A percentile compares a stretch with the other conserved stretches of the same genome.
These are phyloP conservation scores for Darevskia nairensis DNA, from an alignment of 2,797 vertebrate species.

Conservation along the genomic window DNA sequence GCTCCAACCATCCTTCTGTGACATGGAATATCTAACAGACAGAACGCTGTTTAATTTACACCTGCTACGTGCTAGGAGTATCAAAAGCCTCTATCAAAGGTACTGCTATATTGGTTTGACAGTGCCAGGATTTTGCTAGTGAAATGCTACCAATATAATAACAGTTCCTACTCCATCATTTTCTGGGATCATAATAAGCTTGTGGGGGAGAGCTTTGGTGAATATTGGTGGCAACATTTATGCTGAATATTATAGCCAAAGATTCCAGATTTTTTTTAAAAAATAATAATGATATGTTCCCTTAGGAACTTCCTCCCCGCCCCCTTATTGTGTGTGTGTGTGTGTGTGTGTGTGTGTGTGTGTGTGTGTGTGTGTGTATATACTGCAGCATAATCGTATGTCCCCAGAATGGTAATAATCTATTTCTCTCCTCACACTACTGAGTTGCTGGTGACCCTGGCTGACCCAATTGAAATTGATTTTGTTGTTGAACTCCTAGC, in stretches of 20 bases:
- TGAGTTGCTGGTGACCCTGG: conserved; percentile 84
- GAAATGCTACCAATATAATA: conserved; percentile 11
- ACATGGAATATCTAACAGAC: conserved; percentile 14
- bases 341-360: conserved; percentile 25
- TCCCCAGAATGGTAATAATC: conserved; percentile 87
- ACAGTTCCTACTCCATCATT: conserved; percentile 7
- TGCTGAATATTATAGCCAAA: conserved; percentile 41
- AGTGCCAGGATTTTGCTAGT: neutral
- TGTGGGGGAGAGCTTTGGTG: neutral
- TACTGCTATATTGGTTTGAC: conserved; percentile 36
- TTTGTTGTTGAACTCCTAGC: conserved; percentile 89
- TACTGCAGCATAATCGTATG: conserved; percentile 69
- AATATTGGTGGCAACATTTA: neutral
- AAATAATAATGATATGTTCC: conserved; percentile 50
- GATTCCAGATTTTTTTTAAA: conserved; percentile 18
- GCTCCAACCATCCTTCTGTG: neutral
- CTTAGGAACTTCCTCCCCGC: conserved; percentile 44
- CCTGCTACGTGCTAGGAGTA: conserved; percentile 34
- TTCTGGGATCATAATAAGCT: conserved; percentile 1
- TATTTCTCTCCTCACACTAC: conserved; percentile 83
- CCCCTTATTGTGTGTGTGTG: conserved; percentile 9
- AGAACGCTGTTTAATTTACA: conserved; percentile 47
- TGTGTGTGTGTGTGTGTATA: conserved; percentile 36
- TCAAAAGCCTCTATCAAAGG: conserved; percentile 37
- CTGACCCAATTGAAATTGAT: conserved; percentile 94